phyloP scores from a whole-genome alignment of 2,113 vertebrate genomes.

The Coryphaenoides rupestris region DNA sequence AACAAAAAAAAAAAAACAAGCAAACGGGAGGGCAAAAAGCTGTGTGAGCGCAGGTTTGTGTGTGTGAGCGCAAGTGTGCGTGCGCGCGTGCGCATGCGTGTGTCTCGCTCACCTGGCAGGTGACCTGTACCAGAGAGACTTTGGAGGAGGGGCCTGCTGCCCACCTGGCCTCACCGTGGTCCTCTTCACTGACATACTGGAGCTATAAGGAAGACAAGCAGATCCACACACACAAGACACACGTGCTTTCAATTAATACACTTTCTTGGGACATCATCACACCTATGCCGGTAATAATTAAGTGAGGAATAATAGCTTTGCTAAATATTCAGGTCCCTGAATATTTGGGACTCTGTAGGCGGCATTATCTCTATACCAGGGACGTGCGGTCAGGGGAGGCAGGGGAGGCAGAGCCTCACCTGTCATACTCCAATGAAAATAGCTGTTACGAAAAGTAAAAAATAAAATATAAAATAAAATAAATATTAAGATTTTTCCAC shows the following conservation, averaged over 20 bases:
- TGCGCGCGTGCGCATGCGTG: background rate
- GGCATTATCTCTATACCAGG: too few relatives aligned
- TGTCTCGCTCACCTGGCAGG: conserved; percentile 69
- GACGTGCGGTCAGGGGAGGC: too few relatives aligned
- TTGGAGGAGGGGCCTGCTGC: conserved; percentile 46
- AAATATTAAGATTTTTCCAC: too few relatives aligned
- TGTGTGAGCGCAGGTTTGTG: background rate
- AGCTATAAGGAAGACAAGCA: conserved; percentile 52
- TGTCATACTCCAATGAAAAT: too few relatives aligned
- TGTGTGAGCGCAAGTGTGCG: background rate
- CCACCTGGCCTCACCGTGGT: conserved; percentile 42
- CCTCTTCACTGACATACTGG: conserved; percentile 68
- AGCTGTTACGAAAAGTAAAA: too few relatives aligned
- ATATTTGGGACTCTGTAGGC: too few relatives aligned
- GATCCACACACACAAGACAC: conserved; percentile 10
- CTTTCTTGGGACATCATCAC: background rate
- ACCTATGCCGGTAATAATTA: too few relatives aligned
- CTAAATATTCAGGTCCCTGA: too few relatives aligned
- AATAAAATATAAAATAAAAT: too few relatives aligned
- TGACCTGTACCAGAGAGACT: conserved; percentile 76
- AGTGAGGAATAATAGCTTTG: too few relatives aligned
- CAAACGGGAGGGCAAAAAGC: background rate
- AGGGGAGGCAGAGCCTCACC: too few relatives aligned
- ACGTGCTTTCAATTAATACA: background rate
- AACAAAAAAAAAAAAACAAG: too few relatives aligned